Evolutionary conservation across 1,140 invertebrate genomes (phyloP).

Genomic region (Zaprionus inermis): DNA sequence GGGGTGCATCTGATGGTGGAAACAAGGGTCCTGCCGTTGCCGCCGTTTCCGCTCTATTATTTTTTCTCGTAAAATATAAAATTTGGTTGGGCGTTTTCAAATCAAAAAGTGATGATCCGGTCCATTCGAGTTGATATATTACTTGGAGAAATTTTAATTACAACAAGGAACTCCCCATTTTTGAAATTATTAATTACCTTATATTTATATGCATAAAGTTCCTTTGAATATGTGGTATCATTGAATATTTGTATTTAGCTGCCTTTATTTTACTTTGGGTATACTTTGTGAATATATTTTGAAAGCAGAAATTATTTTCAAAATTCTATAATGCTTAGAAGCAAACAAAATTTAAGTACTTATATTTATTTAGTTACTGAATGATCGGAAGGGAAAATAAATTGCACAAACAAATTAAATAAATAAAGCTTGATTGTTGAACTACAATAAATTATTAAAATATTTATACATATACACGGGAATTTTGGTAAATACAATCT

Average conservation of each 20-base stretch:
- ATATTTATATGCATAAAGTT: slow-evolving; percentile 3
- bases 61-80: slow-evolving; percentile 46
- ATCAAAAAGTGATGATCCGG: no score
- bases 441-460: slow-evolving; percentile 23
- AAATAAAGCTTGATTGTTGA: slow-evolving; percentile 54
- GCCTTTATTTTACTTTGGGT: neutral
- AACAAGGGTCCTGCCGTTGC: slow-evolving; percentile 1
- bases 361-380: neutral
- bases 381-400: neutral
- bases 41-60: slow-evolving; percentile 24
- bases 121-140: no score
- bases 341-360: neutral
- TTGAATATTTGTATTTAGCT: slow-evolving; percentile 4
- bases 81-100: neutral
- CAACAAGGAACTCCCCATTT: neutral
- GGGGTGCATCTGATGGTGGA: neutral
- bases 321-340: neutral
- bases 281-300: slow-evolving; percentile 1
- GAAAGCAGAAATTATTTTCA: slow-evolving; percentile 3
- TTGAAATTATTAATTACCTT: neutral
- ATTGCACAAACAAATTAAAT: slow-evolving; percentile 34
- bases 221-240: slow-evolving; percentile 18
- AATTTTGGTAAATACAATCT: neutral
- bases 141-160: no score
- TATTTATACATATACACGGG: slow-evolving; percentile 18